Percentiles rank a stretch among this genome's conserved stretches.
Evolutionary conservation across 2,888 invertebrate species (phyloP).

Genomic region (Lithophane socia): DNA sequence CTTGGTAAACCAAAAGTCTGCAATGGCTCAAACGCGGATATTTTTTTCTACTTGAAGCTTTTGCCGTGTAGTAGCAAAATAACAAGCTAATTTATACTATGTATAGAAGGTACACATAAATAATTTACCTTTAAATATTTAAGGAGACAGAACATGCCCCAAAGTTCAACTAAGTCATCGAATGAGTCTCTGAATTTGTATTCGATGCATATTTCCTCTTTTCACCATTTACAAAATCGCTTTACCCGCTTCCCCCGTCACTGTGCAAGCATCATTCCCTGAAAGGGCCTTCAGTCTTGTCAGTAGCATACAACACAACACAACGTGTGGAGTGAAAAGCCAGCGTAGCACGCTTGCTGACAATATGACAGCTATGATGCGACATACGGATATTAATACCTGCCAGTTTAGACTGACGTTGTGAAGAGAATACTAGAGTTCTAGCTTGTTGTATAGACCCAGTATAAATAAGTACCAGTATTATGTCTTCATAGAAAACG

Average conservation of each 20-base stretch:
- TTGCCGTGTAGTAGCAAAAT: too few species aligned
- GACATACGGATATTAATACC: constrained; percentile 23
- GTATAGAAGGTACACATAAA: too few species aligned
- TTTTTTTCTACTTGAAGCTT: too few species aligned
- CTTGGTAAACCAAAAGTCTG: too few species aligned
- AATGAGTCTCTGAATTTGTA: too few species aligned
- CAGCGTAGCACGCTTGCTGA: not conserved
- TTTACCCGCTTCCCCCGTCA: not conserved
- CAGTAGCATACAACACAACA: constrained; percentile 12
- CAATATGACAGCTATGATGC: constrained; percentile 14
- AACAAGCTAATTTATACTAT: too few species aligned
- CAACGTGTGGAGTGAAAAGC: constrained; percentile 15
- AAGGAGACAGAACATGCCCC: too few species aligned
- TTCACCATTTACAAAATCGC: not conserved
- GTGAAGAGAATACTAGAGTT: not conserved
- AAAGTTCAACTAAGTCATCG: too few species aligned
- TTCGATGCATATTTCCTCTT: not conserved
- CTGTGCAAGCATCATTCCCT: not conserved
- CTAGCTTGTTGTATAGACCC: not conserved
- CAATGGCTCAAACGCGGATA: too few species aligned
- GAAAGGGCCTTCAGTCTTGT: constrained; percentile 4
- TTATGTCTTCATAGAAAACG: too few species aligned
- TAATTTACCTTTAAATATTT: too few species aligned
- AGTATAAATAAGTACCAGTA: too few species aligned
- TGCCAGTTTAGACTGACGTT: not conserved